Base-by-base conservation (phyloP, 37 sponge, comb jelly and placozoan genomes). In the Amphimedon queenslandica region DNA sequence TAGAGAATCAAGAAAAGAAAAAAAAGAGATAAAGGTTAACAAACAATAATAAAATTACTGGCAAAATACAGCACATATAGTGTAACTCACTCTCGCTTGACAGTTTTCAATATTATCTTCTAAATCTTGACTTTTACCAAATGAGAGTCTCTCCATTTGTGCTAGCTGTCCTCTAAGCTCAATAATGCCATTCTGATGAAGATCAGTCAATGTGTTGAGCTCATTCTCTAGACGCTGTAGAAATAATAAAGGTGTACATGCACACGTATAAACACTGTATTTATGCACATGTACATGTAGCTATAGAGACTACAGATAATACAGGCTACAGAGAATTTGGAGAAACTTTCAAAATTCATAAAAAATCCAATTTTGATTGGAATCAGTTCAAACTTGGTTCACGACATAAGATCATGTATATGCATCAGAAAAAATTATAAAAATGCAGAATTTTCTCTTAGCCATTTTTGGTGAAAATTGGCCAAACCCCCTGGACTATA, bases 111-210 rank as follows among this genome's bases (percentile, higher is more conserved):
- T 31, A 4, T 53, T 56, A 20, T 84, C 84, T 37, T 84, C 84
- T 0, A 84, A 70, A 39, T 84, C 84, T 27, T 84, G 84, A 32
- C 56, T 64, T 64, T 84, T 84, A 20, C 57, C 55, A 23, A 71
- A 36, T 38, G 84, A 57, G 36, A 71, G 23, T 61, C 56, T 76
- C 73, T 84, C 84, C 64, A 84, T 76, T 55, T 84, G 84, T 25
- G 58, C 36, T 0, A 84, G 58, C 58, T 84, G 77, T 1, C 39
- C 67, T 18, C 73, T 58, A 43, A 84, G 68, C 58, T 84, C 78
- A 58, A 42, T 71, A 13, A 84, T 77, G 53, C 69, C 79, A 30
- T 84, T 68, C 47, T 84, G 85, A 40, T 84, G 74, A 0, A 84
- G 53, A 32, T 84, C 85, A 13, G 66, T 84, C 69, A 84, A 51